Base-by-base conservation (phyloP, 2,888 invertebrate species). In the Adelognathus sp. region DNA sequence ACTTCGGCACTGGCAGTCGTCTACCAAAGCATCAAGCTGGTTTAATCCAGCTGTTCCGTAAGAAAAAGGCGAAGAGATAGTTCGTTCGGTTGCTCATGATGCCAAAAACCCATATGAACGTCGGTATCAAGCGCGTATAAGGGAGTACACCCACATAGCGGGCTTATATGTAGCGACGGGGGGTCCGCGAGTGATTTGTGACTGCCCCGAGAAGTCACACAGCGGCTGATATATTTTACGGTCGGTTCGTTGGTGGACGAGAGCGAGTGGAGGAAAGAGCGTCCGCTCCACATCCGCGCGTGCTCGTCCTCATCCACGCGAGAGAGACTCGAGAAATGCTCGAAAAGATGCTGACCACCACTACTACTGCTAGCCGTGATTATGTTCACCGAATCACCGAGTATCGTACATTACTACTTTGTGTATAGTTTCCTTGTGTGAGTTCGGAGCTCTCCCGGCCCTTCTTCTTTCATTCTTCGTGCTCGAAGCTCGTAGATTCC, bases 221-320 rank as follows among this genome's bases (percentile, higher is more conserved):
- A 90, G 89, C 88, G 91, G 89, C 89, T 90, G 91, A 91, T 91
- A 91, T 91, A 91, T 91, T 91, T 91, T 90, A 91, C 90, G 89
- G 89, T 86, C 89, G 87, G 85, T 84, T 86, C 89, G 87, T 84
- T 84, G 86, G 69, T 39, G 82, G 85, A 86, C 80, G 82, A 82
- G 79, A 50, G 79, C 75, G 81, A 79, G 81, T 67, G 46, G 44
- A 70, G 64, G 70, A 79, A 71, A 76, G 70, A 74, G 74, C 41
- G 61, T 77, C 63, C 77, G 77, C 79, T 82, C 79, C 81, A 81
- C 76, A 79, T 80, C 71, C 81, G 76, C 83, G 78, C 82, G 76
- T 56, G 84, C 50, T 74, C 70, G 31, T 46, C 29, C 29, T 24
- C 29, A 46, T 60, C 24, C 44, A 54, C 31, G n/a, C 21, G 50